These are phyloP conservation scores for Chelon labrosus DNA, from an alignment of 2,797 vertebrate genomes.

Conservation along the genomic window DNA sequence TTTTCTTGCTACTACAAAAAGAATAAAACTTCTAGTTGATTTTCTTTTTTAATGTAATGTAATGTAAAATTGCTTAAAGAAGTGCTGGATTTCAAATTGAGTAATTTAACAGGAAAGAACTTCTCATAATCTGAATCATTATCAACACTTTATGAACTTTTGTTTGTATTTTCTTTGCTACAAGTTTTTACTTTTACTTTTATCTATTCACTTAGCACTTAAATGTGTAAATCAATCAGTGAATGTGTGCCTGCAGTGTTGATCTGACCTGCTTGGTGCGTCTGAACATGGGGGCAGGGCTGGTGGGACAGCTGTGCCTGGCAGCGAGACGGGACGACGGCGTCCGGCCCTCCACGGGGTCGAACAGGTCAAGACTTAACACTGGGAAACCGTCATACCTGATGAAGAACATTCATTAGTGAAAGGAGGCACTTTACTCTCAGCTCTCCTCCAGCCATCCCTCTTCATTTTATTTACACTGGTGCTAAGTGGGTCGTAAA, in stretches of 20 bases:
- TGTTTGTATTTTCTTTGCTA: background rate
- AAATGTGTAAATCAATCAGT: background rate
- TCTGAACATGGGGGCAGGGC: conserved; percentile 96
- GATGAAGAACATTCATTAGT: conserved; percentile 42
- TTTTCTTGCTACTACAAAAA: background rate
- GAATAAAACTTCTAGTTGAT: background rate
- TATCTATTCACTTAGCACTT: background rate
- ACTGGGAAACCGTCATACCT: conserved; percentile 97
- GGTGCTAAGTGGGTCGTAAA: background rate
- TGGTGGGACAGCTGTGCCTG: conserved; percentile 92
- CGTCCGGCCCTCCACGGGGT: conserved; percentile 88
- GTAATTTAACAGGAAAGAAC: no score
- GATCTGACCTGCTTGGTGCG: conserved; percentile 95
- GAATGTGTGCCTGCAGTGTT: background rate
- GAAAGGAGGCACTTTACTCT: background rate
- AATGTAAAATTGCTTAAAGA: background rate
- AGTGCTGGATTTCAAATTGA: background rate
- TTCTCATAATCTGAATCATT: no score
- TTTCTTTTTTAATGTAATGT: background rate
- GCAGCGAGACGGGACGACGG: conserved; percentile 86
- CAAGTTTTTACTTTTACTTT: background rate
- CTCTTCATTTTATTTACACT: background rate
- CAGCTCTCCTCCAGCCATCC: background rate
- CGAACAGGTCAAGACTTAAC: conserved; percentile 92
- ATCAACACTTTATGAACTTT: no score